Evolutionary conservation across 2,888 invertebrate genomes (phyloP).

Genomic region (Branchipolynoe longqiensis): DNA sequence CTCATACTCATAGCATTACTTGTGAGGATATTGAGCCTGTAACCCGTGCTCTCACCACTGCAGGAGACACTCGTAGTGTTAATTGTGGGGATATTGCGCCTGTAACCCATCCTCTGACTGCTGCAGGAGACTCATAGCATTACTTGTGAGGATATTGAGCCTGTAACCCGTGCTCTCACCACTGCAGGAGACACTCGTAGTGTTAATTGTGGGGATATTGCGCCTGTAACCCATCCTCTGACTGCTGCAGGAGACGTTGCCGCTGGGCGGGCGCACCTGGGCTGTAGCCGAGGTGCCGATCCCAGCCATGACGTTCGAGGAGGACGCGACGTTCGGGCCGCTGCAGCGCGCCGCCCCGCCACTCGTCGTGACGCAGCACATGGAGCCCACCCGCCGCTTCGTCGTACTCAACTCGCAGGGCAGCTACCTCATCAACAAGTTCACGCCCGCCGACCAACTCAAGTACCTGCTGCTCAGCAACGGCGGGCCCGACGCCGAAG

Average conservation of each 20-base stretch:
- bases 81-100: too few species aligned
- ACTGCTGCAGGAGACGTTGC: conserved; percentile 88
- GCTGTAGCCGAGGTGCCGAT: conserved; percentile 87
- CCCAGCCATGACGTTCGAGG: conserved; percentile 40
- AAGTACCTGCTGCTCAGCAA: conserved; percentile 90
- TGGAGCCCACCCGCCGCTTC: conserved; percentile 88
- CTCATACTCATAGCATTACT: too few species aligned
- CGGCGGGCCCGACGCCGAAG: conserved; percentile 92
- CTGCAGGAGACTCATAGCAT: too few species aligned
- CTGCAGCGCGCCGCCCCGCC: conserved; percentile 84
- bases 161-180: too few species aligned
- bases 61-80: too few species aligned
- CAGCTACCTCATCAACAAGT: conserved; percentile 90
- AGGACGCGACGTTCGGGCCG: conserved; percentile 60
- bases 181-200: too few species aligned
- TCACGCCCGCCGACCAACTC: conserved; percentile 93
- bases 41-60: too few species aligned
- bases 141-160: too few species aligned
- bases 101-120: too few species aligned
- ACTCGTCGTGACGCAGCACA: conserved; percentile 87
- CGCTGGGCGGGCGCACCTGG: conserved; percentile 94
- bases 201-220: too few species aligned
- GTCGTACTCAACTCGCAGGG: conserved; percentile 94
- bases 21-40: too few species aligned
- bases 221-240: too few species aligned